Conservation (phyloP, 2,888 invertebrate species). For the Empis livida region DNA sequence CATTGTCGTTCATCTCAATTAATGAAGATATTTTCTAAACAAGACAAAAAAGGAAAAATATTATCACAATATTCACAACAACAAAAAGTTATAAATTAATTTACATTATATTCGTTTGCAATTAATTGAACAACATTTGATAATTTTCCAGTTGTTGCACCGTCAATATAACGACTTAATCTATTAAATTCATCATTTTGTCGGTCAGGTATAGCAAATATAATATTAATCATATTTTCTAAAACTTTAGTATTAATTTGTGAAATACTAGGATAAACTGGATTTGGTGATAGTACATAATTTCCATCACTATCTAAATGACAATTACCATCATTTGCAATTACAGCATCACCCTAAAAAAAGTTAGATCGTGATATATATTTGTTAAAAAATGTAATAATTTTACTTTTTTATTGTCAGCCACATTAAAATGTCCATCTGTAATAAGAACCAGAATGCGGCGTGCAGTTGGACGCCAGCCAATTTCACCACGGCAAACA, state of each 20-base stretch:
- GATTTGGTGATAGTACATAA: conserved; percentile 41
- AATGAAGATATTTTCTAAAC: conserved; percentile 75
- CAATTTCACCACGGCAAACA: conserved; percentile 53
- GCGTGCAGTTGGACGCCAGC: conserved; percentile 64
- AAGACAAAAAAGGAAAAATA: background rate
- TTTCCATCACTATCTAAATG: conserved; percentile 42
- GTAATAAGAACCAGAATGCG: conserved; percentile 67
- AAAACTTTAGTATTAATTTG: conserved; percentile 48
- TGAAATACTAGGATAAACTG: conserved; percentile 70
- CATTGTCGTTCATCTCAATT: conserved; percentile 74
- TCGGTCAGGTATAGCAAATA: conserved; percentile 53
- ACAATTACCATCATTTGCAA: conserved; percentile 57
- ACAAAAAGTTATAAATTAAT: background rate
- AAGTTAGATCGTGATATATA: background rate
- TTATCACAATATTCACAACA: too few species aligned
- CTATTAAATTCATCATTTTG: conserved; percentile 37
- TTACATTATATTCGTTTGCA: conserved; percentile 52
- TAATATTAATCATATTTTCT: conserved; percentile 59
- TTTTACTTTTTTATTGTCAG: conserved; percentile 47
- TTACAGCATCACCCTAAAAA: conserved; percentile 37
- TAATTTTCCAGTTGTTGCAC: conserved; percentile 51
- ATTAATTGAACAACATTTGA: conserved; percentile 57
- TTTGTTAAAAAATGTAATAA: too few species aligned
- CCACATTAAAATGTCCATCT: conserved; percentile 51
- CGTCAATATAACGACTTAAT: conserved; percentile 48